A percentile compares a stretch with the other conserved stretches of the same genome.
phyloP scores from a whole-genome alignment of 2,888 invertebrate species.

The Cistogaster globosa region DNA sequence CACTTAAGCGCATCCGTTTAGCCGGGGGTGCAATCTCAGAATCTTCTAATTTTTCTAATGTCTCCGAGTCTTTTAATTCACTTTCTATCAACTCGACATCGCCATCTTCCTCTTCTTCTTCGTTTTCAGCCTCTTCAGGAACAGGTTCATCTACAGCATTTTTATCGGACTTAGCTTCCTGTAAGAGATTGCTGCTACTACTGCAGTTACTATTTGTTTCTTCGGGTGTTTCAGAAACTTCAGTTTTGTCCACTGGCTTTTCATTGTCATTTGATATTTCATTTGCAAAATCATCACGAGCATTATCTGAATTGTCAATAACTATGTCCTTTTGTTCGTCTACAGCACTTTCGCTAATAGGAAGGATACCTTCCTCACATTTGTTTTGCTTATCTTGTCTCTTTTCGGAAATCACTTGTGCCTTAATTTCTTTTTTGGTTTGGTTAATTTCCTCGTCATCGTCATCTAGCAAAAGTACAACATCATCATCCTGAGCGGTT shows the following conservation, averaged over 20 bases:
- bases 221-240: conserved; percentile 61
- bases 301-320: conserved; percentile 80
- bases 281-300: conserved; percentile 78
- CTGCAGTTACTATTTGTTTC: conserved; percentile 78
- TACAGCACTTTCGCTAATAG: neutral
- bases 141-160: conserved; percentile 45
- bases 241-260: conserved; percentile 30
- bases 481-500: conserved; percentile 72
- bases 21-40: conserved; percentile 72
- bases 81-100: conserved; percentile 69
- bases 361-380: neutral
- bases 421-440: conserved; percentile 4
- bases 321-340: conserved; percentile 59
- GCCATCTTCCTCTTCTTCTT: conserved; percentile 70
- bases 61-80: conserved; percentile 68
- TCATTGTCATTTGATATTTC: conserved; percentile 46
- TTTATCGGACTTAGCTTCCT: conserved; percentile 73
- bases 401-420: neutral
- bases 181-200: conserved; percentile 78
- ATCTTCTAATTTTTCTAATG: conserved; percentile 63
- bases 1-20: conserved; percentile 74
- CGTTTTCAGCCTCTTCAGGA: conserved; percentile 66
- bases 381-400: neutral
- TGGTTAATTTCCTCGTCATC: conserved; percentile 73
- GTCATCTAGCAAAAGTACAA: conserved; percentile 75